Conservation (phyloP, 2,113 vertebrate species). For the Theristicus caerulescens region DNA sequence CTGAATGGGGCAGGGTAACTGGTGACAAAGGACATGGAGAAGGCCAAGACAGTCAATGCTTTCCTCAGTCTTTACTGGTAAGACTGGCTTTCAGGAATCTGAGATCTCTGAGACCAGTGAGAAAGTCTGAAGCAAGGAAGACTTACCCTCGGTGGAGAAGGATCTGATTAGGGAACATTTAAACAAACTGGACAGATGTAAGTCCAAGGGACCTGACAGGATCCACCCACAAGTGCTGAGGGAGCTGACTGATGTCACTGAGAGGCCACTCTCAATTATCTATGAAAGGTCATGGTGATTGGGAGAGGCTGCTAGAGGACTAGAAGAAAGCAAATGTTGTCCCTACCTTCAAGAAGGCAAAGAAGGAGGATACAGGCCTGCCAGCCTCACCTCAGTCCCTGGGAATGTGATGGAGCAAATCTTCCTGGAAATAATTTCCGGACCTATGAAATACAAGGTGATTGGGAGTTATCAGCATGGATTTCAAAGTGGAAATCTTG, state of each 20-base stretch:
- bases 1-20: not conserved
- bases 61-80: not conserved
- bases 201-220: not conserved
- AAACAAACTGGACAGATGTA: not conserved
- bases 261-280: not conserved
- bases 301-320: not conserved
- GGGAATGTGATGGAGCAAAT: not conserved
- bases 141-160: not conserved
- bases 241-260: not conserved
- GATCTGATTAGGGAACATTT: not conserved
- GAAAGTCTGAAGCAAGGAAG: not conserved
- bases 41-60: not conserved
- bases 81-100: not conserved
- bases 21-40: not conserved
- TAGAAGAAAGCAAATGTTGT: not conserved
- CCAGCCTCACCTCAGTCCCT: not conserved
- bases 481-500: not conserved
- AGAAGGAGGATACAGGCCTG: not conserved
- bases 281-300: not conserved
- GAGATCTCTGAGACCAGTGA: not conserved
- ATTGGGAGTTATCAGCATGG: not conserved
- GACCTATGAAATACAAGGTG: not conserved
- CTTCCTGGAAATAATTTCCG: not conserved
- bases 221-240: not conserved
- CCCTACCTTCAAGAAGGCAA: not conserved